A percentile compares a stretch with the other conserved stretches of the same genome.
Conservation (phyloP, 2,888 invertebrate genomes). For the Oasisia sp. region DNA sequence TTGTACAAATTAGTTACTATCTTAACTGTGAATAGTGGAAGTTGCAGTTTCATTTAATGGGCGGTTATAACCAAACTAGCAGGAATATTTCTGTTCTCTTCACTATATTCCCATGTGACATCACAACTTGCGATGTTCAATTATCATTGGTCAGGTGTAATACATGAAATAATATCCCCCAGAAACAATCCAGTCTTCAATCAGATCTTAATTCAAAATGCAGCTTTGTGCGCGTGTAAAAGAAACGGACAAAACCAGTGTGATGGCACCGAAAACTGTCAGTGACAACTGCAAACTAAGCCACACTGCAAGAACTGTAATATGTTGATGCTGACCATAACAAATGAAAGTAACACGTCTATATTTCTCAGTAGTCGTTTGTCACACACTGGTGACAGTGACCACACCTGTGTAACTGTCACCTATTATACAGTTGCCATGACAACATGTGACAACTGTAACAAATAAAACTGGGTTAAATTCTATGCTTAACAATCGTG, state of each 20-base stretch:
- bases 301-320: neutral
- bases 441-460: neutral
- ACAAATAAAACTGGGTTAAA: neutral
- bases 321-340: neutral
- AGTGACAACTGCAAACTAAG: neutral
- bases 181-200: neutral
- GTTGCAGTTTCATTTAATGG: too few species aligned
- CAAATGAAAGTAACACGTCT: neutral
- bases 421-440: neutral
- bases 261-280: neutral
- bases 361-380: neutral
- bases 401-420: neutral
- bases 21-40: too few species aligned
- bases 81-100: neutral
- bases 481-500: neutral
- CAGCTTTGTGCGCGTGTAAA: neutral
- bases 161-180: neutral
- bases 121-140: neutral
- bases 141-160: neutral
- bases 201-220: neutral
- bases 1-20: too few species aligned
- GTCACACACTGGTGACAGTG: neutral
- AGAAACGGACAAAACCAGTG: neutral
- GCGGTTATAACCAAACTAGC: neutral
- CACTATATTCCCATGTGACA: neutral